Evolutionary conservation across 2,888 invertebrate genomes (phyloP).

Genomic region (Cheilosia grossa): DNA sequence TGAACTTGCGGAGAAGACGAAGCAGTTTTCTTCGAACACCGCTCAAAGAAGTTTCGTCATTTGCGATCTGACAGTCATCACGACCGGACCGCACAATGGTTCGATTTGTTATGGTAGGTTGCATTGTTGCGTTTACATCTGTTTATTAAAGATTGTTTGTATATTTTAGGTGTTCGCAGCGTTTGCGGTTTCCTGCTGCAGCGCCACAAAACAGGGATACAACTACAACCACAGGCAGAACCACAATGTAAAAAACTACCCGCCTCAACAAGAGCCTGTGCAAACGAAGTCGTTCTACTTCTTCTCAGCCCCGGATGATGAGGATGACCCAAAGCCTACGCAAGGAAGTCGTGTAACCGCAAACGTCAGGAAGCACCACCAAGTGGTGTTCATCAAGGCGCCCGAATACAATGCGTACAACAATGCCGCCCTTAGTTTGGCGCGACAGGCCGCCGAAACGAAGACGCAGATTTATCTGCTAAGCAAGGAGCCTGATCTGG

Average conservation of each 20-base stretch:
- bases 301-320: slow-evolving; percentile 41
- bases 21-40: slow-evolving; percentile 44
- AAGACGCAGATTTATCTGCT: slow-evolving; percentile 75
- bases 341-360: background rate
- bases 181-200: slow-evolving; percentile 21
- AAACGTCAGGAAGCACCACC: slow-evolving; percentile 52
- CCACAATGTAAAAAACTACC: background rate
- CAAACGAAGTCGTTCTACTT: slow-evolving; percentile 47
- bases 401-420: slow-evolving; percentile 67
- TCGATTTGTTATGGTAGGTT: slow-evolving; percentile 46
- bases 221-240: slow-evolving; percentile 8
- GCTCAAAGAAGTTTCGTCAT: slow-evolving; percentile 35
- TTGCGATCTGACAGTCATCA: slow-evolving; percentile 48
- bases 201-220: slow-evolving; percentile 34
- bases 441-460: slow-evolving; percentile 69
- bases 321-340: background rate
- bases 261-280: background rate
- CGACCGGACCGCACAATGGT: slow-evolving; percentile 45
- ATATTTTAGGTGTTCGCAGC: slow-evolving; percentile 9
- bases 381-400: slow-evolving; percentile 73
- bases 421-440: slow-evolving; percentile 49
- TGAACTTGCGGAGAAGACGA: slow-evolving; percentile 56
- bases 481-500: slow-evolving; percentile 72
- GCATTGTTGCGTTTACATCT: background rate
- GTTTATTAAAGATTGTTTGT: background rate